phyloP scores from a whole-genome alignment of 2,888 invertebrate species.

The Chalcosyrphus nemorum region DNA sequence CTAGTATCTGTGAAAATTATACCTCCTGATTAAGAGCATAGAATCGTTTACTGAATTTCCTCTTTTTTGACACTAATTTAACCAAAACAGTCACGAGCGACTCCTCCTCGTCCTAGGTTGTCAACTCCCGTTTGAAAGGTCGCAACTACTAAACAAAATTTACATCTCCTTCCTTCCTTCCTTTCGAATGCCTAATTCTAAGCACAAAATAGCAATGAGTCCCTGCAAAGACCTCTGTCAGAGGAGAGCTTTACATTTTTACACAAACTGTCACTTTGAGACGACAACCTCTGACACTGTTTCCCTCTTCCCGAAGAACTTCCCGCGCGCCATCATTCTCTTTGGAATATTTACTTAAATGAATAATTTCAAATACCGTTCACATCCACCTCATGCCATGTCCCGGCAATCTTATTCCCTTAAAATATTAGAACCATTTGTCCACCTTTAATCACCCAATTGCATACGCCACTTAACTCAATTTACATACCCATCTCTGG shows the following conservation, averaged over 20 bases:
- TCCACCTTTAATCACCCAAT: slow-evolving; percentile 72
- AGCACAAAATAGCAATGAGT: too few species aligned
- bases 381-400: background rate
- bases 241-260: background rate
- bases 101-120: too few species aligned
- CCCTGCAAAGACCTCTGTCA: background rate
- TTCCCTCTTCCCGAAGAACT: background rate
- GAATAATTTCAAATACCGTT: slow-evolving; percentile 46
- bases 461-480: slow-evolving; percentile 68
- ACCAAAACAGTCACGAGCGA: too few species aligned
- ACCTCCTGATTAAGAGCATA: too few species aligned
- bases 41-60: too few species aligned
- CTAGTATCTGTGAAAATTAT: too few species aligned
- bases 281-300: background rate
- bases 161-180: too few species aligned
- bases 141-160: too few species aligned
- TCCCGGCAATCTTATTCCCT: slow-evolving; percentile 21
- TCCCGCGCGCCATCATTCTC: background rate
- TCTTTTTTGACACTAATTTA: too few species aligned
- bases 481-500: slow-evolving; percentile 66
- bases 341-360: slow-evolving; percentile 2
- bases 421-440: slow-evolving; percentile 67
- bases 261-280: background rate
- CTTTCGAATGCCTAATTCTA: too few species aligned
- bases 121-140: too few species aligned